phyloP scores from a whole-genome alignment of 2,797 vertebrate genomes.

The Rousettus madagascariensis region DNA sequence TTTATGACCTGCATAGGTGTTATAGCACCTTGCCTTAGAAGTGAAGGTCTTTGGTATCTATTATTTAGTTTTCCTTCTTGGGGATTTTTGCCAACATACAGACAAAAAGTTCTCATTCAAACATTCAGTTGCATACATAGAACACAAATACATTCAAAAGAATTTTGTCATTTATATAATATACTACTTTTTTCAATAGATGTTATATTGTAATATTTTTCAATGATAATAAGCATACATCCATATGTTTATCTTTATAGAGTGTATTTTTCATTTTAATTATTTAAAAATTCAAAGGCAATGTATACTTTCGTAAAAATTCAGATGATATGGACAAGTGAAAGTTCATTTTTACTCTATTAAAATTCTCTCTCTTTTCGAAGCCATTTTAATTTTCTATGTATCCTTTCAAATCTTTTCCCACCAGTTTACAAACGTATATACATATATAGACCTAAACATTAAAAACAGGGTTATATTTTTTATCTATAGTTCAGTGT shows the following conservation, averaged over 20 bases:
- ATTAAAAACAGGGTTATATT: not conserved
- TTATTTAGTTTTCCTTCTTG: not conserved
- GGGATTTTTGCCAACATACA: not conserved
- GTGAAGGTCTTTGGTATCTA: not conserved
- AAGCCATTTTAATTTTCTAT: not conserved
- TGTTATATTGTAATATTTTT: not conserved
- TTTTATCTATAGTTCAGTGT: not conserved
- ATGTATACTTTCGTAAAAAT: not conserved
- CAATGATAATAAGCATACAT: not conserved
- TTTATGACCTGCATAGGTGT: not conserved
- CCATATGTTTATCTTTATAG: not conserved
- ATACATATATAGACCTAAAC: not conserved
- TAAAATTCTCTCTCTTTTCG: not conserved
- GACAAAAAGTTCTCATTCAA: not conserved
- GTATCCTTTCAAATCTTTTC: not conserved
- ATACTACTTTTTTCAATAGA: not conserved
- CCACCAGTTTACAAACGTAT: not conserved
- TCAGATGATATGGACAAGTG: not conserved
- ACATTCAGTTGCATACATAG: not conserved
- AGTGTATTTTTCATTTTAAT: not conserved
- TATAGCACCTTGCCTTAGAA: not conserved
- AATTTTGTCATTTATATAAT: not conserved
- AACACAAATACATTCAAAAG: not conserved
- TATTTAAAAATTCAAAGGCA: not conserved
- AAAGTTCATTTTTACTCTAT: not conserved